These are phyloP conservation scores for Hemiscyllium ocellatum DNA, from an alignment of 2,113 vertebrate genomes.

Conservation along the genomic window DNA sequence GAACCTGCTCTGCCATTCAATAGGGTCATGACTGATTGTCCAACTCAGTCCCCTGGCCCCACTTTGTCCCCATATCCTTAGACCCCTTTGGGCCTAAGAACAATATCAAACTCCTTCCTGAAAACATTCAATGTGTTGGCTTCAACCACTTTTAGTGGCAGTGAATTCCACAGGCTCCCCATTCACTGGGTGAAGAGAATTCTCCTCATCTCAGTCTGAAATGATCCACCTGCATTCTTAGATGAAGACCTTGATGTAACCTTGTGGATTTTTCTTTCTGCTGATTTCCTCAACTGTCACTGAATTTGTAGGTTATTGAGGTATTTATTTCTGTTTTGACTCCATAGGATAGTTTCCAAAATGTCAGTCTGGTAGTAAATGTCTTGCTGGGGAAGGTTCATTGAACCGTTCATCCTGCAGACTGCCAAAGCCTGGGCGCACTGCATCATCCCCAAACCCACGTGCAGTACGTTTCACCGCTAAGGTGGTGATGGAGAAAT, in stretches of 20 bases:
- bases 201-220: too few species aligned
- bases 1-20: too few species aligned
- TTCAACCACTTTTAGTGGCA: too few species aligned
- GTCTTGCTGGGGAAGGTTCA: background rate
- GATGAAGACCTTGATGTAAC: background rate
- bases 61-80: too few species aligned
- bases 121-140: too few species aligned
- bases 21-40: too few species aligned
- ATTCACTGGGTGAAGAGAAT: too few species aligned
- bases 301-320: background rate
- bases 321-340: background rate
- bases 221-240: too few species aligned
- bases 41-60: too few species aligned
- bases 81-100: too few species aligned
- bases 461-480: background rate
- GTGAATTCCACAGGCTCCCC: too few species aligned
- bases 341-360: background rate
- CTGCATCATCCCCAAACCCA: background rate
- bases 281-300: background rate
- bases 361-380: background rate
- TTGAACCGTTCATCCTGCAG: background rate
- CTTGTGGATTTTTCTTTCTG: background rate
- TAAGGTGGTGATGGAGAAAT: background rate
- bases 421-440: background rate
- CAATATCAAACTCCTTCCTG: too few species aligned